Conservation (phyloP, 53 echinoderm and acorn worm species). For the Patiria pectinifera region DNA sequence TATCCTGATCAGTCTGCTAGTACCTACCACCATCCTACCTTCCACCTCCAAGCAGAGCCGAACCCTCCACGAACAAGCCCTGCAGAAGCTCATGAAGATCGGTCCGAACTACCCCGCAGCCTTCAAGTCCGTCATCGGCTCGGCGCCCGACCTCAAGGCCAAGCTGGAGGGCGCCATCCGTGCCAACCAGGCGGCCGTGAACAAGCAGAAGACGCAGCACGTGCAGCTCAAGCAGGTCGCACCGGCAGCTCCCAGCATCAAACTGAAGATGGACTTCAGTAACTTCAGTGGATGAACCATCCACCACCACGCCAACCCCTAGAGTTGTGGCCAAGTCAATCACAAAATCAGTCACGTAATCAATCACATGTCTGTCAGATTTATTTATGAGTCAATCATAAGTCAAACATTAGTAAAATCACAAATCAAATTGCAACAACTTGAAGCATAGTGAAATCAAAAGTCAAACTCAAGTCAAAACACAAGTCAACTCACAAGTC, state of each 20-base stretch:
- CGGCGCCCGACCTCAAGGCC: slow-evolving; percentile 88
- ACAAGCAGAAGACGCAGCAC: slow-evolving; percentile 55
- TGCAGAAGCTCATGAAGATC: slow-evolving; percentile 94
- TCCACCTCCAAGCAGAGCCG: slow-evolving; percentile 75
- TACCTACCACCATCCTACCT: slow-evolving; percentile 62
- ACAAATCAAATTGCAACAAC: no score
- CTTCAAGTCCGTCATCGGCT: slow-evolving; percentile 88
- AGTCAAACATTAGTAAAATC: no score
- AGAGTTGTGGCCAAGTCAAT: background rate
- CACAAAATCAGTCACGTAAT: background rate
- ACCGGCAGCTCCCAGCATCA: slow-evolving; percentile 88
- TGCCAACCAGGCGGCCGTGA: slow-evolving; percentile 76
- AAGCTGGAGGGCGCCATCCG: slow-evolving; percentile 91
- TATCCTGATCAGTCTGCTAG: slow-evolving; percentile 77
- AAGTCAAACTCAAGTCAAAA: no score
- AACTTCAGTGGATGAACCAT: slow-evolving; percentile 86
- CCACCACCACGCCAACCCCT: background rate
- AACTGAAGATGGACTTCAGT: slow-evolving; percentile 96
- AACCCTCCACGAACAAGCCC: slow-evolving; percentile 88
- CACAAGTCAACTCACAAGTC: no score
- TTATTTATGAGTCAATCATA: no score
- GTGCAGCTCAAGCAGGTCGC: slow-evolving; percentile 36
- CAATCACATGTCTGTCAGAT: background rate
- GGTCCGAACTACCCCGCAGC: slow-evolving; percentile 87
- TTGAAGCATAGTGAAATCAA: no score